Base-by-base conservation (phyloP, 2,888 invertebrate species). In the Andrena flavipes region DNA sequence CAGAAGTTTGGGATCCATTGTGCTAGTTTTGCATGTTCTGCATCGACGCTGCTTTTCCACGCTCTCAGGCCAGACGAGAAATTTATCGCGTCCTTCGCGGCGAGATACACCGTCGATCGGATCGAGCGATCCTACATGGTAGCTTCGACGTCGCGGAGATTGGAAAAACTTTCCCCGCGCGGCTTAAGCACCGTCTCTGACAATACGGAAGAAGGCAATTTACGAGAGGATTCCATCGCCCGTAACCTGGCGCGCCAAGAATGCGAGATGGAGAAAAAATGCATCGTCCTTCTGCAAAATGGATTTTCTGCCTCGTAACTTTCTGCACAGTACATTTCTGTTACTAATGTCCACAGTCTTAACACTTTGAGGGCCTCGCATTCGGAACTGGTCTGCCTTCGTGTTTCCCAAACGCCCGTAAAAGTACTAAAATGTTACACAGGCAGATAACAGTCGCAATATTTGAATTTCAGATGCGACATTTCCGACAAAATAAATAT, bases 161-260 rank as follows among this genome's bases (percentile, higher is more conserved):
- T 80, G 80, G 85, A 85, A 85, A 87, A 87, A 87, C 83, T 83
- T 86, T 87, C 83, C 76, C 74, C 26, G 70, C 71, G 59, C 67
- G 62, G 54, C 26, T 76, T 74, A 76, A 86, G 68, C 78, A 64
- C 56, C 75, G 80, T 72, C 86, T 76, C 76, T 76, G 86, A 86
- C 80, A 84, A 86, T 86, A 84, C 86, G 87, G 87, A 87, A 82
- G 87, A 80, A 68, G 70, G 72, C 76, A 87, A 87, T 87, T 87
- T 87, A 76, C 78, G 62, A 64, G 78, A 78, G 70, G 87, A 84
- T 74, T 78, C 73, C 74, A 68, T 76, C 67, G 78, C 75, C 75
- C 59, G 72, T 35, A 60, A 54, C 71, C 70, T 64, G 72, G 71
- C 69, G 73, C 70, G 59, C 62, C 69, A 73, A 77, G 73, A 83